Evolutionary conservation across 2,797 vertebrate species (phyloP).

Genomic region (Sarcophilus harrisii): DNA sequence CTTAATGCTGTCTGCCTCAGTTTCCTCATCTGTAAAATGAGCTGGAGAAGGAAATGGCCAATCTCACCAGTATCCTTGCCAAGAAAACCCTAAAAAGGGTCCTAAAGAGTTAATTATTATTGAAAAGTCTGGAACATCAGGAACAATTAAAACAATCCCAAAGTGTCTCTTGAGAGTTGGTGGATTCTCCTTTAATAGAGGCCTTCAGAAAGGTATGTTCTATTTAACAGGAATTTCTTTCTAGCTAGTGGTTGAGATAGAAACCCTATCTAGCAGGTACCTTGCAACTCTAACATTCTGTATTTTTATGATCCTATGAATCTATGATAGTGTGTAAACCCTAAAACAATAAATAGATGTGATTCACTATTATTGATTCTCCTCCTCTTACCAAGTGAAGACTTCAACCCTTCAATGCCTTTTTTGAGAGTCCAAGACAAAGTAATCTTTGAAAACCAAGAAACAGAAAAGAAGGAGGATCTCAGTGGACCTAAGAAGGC

Average conservation of each 20-base stretch:
- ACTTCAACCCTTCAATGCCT: not conserved
- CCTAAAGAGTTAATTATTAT: not conserved
- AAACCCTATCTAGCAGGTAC: not conserved
- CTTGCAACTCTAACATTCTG: not conserved
- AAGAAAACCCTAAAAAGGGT: not conserved
- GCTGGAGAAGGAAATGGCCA: not conserved
- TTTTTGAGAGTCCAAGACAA: not conserved
- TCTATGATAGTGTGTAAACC: not conserved
- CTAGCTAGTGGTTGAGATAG: not conserved
- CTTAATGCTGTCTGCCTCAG: not conserved
- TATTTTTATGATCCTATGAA: not conserved
- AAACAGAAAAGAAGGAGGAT: not conserved
- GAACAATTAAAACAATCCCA: not conserved
- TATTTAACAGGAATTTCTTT: not conserved
- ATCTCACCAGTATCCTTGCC: not conserved
- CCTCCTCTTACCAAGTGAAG: not conserved
- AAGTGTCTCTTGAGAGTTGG: not conserved
- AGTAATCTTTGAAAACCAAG: not conserved
- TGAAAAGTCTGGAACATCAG: not conserved
- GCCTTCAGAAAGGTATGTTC: not conserved
- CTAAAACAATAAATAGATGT: not conserved
- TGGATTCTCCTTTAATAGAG: not conserved
- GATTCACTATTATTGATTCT: not conserved
- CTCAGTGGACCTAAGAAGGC: not conserved
- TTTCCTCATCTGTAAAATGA: not conserved